Evolutionary conservation across 1,140 invertebrate genomes (phyloP), one percentile per base, ranked within the genome.

Genomic region (Lepidostoma basale): DNA sequence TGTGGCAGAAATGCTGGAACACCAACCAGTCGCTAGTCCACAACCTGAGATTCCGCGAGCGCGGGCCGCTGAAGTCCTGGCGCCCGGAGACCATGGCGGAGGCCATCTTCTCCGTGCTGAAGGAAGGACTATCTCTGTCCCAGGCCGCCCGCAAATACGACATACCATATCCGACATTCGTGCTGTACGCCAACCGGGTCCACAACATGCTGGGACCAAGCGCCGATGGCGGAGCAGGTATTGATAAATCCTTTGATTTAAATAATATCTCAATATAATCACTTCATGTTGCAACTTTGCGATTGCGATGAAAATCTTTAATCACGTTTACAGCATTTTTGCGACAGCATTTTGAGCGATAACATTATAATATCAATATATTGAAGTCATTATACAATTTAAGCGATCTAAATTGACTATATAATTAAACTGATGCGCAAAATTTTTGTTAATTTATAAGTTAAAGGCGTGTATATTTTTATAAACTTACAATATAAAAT

Each of bases 1-100:
- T 95, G 88, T 96, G 94, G 94, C 94, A 96, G 79, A 95, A 95
- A 78, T 95, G 93, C 80, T 96, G 93, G 93, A 95, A 91, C 77
- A 94, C 91, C 58, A 93, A 93, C 81, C 92, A 94, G 78, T 91
- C 89, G 70, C 83, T 94, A 72, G 90, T 94, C 28, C 93, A 95
- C 80, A 93, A 94, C 77, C 82, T 95, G 74, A 86, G 93, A 54
- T 95, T 95, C 84, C 87, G 94, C n/a, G 94, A 96, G 79, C 88
- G 94, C 42, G 94, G 94, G 2, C 94, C 94, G 0, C 83, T 95
- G 62, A 96, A 96, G 79, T 94, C 93, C 20, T 96, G 94, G 94
- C 83, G 93, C 33, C 93, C 93, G 2, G 94, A 96, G 81, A 95
- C 94, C 62, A 96, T 96, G 94, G 93, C 93, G 62, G 93, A 95